Evolutionary conservation across 2,113 vertebrate genomes (phyloP).

Genomic region (Pedionomus torquatus): DNA sequence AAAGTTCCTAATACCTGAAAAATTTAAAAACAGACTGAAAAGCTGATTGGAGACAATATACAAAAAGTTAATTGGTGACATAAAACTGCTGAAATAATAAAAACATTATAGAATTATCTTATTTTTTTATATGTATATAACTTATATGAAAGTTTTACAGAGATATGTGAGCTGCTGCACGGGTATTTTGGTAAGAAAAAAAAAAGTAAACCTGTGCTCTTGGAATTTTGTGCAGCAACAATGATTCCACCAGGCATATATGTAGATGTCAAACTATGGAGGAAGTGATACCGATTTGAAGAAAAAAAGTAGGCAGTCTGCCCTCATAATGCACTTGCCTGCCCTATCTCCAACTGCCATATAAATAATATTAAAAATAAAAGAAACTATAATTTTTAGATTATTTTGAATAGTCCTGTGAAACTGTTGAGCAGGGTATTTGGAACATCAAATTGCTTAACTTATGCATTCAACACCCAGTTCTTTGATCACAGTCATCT

Average conservation of each 20-base stretch:
- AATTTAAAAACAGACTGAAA: neutral
- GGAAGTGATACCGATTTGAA: neutral
- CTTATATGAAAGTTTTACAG: neutral
- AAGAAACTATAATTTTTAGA: neutral
- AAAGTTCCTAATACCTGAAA: neutral
- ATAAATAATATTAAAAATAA: neutral
- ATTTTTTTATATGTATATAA: neutral
- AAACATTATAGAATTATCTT: neutral
- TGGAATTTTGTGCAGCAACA: neutral
- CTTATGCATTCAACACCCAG: neutral
- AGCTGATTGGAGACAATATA: neutral
- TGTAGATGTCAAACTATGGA: neutral
- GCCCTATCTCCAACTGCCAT: neutral
- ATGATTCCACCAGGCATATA: neutral
- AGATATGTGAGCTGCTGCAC: neutral
- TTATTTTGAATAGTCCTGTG: neutral
- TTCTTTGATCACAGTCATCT: constrained; percentile 11
- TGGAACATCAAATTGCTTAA: neutral
- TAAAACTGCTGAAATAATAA: neutral
- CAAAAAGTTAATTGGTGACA: neutral
- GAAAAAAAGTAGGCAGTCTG: neutral
- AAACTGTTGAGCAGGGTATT: neutral
- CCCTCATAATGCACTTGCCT: neutral
- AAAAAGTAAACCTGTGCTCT: neutral
- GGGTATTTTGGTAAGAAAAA: neutral